Conservation (phyloP, 2,113 vertebrate species). For the Siniperca knerii region DNA sequence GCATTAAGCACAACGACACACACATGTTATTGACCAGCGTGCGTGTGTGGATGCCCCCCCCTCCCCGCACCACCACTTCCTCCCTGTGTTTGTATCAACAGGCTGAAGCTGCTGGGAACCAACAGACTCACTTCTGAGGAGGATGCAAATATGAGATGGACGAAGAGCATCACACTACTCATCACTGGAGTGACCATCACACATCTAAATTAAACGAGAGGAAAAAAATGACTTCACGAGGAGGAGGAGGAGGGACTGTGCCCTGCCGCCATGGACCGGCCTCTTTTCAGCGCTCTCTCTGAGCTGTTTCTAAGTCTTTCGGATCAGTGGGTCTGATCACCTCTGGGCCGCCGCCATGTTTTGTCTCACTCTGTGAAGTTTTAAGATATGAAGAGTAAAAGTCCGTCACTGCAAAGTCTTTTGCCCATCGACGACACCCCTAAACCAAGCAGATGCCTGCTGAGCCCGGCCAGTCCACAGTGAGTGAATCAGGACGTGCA, state of each 20-base stretch:
- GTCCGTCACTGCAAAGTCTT: not conserved
- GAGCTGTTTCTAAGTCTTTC: not conserved
- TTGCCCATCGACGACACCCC: not conserved
- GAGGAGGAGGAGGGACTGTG: conserved; percentile 25
- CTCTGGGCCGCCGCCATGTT: not conserved
- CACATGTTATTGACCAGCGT: not conserved
- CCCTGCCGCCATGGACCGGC: not conserved
- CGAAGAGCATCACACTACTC: conserved; percentile 32
- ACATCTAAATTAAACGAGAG: not conserved
- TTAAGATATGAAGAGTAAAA: not conserved
- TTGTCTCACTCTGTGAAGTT: not conserved
- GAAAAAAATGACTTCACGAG: not conserved
- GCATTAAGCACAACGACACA: not conserved
- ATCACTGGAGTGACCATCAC: conserved; percentile 28
- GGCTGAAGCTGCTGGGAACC: conserved; percentile 68
- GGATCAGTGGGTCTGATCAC: conserved; percentile 11
- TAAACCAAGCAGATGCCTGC: not conserved
- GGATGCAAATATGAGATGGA: conserved; percentile 1
- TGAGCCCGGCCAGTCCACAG: not conserved
- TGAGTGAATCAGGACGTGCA: no score
- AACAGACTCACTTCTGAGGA: conserved; percentile 29
- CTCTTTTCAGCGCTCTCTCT: not conserved
- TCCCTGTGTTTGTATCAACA: conserved; percentile 71
- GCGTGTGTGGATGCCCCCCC: not conserved
- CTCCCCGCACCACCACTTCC: conserved; percentile 11